Evolutionary conservation across 2,113 vertebrate genomes (phyloP), one percentile per base, ranked within the genome.

Genomic region (Romanogobio albipinnatus): DNA sequence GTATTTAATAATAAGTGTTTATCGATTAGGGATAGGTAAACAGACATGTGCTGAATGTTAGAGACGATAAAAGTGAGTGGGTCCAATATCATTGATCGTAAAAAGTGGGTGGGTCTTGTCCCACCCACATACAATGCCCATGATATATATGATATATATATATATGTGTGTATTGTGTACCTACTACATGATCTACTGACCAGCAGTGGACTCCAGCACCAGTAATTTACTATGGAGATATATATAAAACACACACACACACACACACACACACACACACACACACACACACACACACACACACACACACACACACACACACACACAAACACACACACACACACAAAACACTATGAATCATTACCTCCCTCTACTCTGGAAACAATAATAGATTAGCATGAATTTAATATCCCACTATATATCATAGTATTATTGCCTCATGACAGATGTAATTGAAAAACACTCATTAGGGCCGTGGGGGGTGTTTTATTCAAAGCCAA

Each of bases 391-490:
- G 95, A 98, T 98, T 98, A 99, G 95, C 95, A 97, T 96, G 96
- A 96, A 96, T 96, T 96, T 96, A 97, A 98, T 98, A 99, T 97
- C 96, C 96, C 94, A 97, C 96, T 96, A 98, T 99, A 96, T 96
- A 99, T 98, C 97, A 99, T 97, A 94, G 96, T 95, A 96, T 96
- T 95, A 96, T 98, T 98, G 97, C 93, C 89, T 90, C 94, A 92
- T 98, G 98, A 98, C 98, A 98, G 96, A 96, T 96, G 95, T 99
- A 99, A 99, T 99, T 99, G 97, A 99, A 98, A 99, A 98, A 97
- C 96, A 97, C 96, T 99, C 98, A 99, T 99, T 98, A 96, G 95
- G 95, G 96, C 95, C 94, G 91, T 92, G 96, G 95, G 90, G 90
- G 80, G 64, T 94, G 94, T 96, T 96, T 96, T 95, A 96, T 97